Conservation (phyloP, 1,140 invertebrate species). For the Drosophila ohnishii region DNA sequence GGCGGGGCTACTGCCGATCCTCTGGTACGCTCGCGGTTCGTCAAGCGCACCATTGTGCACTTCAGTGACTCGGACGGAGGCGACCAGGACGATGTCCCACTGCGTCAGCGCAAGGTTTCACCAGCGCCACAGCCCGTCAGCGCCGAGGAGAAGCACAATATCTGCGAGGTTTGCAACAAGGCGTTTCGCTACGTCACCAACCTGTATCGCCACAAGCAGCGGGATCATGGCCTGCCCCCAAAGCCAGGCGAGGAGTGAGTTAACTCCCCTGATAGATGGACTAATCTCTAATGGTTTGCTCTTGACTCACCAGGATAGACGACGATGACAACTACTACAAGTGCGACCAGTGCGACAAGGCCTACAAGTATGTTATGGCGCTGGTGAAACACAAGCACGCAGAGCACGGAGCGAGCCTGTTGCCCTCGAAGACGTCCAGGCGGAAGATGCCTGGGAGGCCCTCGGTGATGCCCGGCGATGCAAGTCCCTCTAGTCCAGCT, state of each 20-base stretch:
- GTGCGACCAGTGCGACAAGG: conserved; percentile 65
- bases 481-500: conserved; percentile 14
- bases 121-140: not conserved
- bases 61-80: conserved; percentile 38
- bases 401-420: conserved; percentile 28
- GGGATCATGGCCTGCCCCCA: conserved; percentile 24
- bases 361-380: conserved; percentile 64
- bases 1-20: conserved; percentile 29
- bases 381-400: conserved; percentile 59
- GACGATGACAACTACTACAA: conserved; percentile 65
- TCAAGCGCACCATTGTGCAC: conserved; percentile 19
- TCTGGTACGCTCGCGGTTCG: conserved; percentile 38
- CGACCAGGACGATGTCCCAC: conserved; percentile 58
- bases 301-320: conserved; percentile 7
- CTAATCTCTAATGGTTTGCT: not conserved
- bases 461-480: conserved; percentile 4
- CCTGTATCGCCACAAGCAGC: conserved; percentile 57
- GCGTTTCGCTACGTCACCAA: conserved; percentile 60
- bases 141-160: conserved; percentile 27
- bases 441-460: conserved; percentile 21
- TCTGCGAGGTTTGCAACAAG: conserved; percentile 56
- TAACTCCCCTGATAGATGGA: not conserved
- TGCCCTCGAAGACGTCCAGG: conserved; percentile 17
- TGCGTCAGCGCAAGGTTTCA: conserved; percentile 38
- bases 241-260: conserved; percentile 10